Evolutionary conservation across 2,888 invertebrate genomes (phyloP), one percentile per base, ranked within the genome.

Genomic region (Rhamphomyia laevipes): DNA sequence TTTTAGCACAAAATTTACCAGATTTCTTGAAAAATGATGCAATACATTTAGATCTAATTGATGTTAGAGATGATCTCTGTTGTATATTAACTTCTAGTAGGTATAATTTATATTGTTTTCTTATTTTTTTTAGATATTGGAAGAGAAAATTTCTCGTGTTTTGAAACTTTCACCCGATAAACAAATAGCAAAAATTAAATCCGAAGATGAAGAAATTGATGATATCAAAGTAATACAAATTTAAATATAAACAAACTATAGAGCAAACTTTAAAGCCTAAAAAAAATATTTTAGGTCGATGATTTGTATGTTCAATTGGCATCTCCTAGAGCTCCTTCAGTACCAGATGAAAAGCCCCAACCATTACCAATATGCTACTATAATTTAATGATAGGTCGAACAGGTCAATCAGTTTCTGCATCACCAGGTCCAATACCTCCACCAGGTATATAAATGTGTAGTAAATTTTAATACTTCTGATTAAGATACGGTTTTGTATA

Each of bases 291-390:
- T 33, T 40, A 56, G 55, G 41, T 53, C 15, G 61, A 62, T 15
- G 64, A 64, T 16, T 49, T 58, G 15, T 60, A 59, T 43, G 56
- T 60, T 21, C 47, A 59, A 4, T 50, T 59, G 9, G 64, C 64
- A 52, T 61, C 60, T 44, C 63, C 63, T n/a, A 62, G 64, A 46
- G 56, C 62, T 2, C 58, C 63, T 16, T 58, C 61, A 1, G 51
- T 57, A 2, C 62, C 63, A 35, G 63, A 64, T 27, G 68, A 69
- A 45, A 70, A 67, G 49, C 68, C 70, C 1, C 64, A 62, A 33
- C 65, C 68, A 7, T 63, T 68, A 61, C 70, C 70, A n/a, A 58
- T 63, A 58, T 70, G 70, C 54, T 70, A 70, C 50, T 64, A 63
- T 53, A 69, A 68, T 56, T 59, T 70, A 18, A 58, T 70, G 44